These are phyloP conservation scores for Cheilosia soror DNA, from an alignment of 2,888 invertebrate species.

Conservation along the genomic window DNA sequence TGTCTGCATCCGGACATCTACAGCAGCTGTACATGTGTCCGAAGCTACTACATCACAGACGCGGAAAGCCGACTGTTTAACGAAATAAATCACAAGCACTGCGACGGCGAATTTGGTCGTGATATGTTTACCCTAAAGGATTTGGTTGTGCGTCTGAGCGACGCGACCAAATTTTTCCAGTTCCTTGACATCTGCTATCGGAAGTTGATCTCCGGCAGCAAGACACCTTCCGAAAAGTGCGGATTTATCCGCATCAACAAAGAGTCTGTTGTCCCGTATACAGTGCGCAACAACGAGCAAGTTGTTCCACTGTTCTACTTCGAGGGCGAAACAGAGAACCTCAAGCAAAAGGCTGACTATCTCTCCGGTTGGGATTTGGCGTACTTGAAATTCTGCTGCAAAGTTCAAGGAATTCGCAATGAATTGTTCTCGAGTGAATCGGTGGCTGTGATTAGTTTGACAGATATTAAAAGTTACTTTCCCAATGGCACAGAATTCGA, in stretches of 20 bases:
- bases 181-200: conserved; percentile 95
- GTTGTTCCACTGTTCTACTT: conserved; percentile 96
- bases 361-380: conserved; percentile 96
- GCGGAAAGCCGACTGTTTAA: conserved; percentile 94
- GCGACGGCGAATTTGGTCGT: conserved; percentile 94
- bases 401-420: conserved; percentile 95
- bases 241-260: conserved; percentile 96
- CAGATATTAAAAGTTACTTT: conserved; percentile 95
- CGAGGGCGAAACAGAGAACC: conserved; percentile 94
- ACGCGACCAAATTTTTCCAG: conserved; percentile 95
- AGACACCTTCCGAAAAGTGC: conserved; percentile 90
- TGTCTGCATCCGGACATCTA: conserved; percentile 95
- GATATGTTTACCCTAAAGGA: conserved; percentile 95
- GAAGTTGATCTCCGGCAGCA: conserved; percentile 89
- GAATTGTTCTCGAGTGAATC: conserved; percentile 96
- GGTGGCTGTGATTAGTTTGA: conserved; percentile 94
- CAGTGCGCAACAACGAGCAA: conserved; percentile 91
- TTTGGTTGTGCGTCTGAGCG: conserved; percentile 93
- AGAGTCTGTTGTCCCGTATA: conserved; percentile 96
- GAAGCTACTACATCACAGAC: conserved; percentile 96
- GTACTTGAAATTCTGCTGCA: conserved; percentile 96
- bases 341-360: conserved; percentile 93
- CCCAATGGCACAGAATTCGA: conserved; percentile 95
- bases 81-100: conserved; percentile 96
- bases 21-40: conserved; percentile 94